A percentile compares a stretch with the other conserved stretches of the same genome.
Evolutionary conservation across 2,113 vertebrate species (phyloP).

Genomic region (Ursus arctos): DNA sequence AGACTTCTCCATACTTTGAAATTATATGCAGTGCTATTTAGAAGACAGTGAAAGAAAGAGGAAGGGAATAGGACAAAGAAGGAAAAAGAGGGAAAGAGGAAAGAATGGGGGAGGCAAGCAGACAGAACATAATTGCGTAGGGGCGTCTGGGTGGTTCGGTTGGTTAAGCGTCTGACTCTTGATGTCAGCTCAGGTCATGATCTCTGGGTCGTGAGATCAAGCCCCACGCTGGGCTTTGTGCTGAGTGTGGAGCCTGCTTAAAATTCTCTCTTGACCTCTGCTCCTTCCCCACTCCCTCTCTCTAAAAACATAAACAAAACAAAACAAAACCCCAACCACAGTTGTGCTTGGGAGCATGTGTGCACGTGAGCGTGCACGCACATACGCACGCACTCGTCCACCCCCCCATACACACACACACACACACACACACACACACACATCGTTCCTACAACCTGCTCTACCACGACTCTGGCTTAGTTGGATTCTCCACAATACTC

Average conservation of each 20-base stretch:
- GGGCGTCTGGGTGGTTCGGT: not conserved
- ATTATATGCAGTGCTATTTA: no score
- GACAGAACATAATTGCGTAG: not conserved
- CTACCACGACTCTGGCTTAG: not conserved
- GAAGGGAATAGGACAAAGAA: no score
- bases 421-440: no score
- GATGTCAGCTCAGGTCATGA: not conserved
- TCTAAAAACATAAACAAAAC: not conserved
- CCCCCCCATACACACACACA: no score
- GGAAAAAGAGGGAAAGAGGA: not conserved
- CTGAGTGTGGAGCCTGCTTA: not conserved
- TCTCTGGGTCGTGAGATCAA: not conserved
- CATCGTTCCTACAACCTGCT: no score
- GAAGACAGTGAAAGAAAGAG: not conserved
- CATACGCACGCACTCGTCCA: fast-evolving
- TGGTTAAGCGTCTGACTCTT: not conserved
- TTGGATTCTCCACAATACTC: not conserved
- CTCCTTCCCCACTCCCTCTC: not conserved
- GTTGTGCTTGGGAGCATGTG: fast-evolving
- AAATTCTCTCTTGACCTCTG: not conserved
- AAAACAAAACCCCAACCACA: not conserved
- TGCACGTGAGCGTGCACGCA: fast-evolving
- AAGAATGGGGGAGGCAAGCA: not conserved
- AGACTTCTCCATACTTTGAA: not conserved
- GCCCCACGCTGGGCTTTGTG: not conserved